Evolutionary conservation across 2,888 invertebrate species (phyloP), one percentile per base, ranked within the genome.

Genomic region (Phorcus lineatus): DNA sequence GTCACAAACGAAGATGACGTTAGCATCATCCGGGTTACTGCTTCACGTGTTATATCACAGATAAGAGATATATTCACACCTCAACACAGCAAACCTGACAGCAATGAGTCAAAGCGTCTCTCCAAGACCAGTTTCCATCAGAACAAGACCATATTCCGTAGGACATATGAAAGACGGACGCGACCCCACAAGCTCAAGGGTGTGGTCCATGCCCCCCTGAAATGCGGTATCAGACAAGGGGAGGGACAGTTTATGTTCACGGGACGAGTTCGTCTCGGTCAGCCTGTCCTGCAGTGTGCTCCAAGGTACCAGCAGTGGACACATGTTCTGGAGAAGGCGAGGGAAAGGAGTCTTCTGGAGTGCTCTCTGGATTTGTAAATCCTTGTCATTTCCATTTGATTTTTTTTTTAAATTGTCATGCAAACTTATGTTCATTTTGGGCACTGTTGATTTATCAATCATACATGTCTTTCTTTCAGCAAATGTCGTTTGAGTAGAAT

Each of bases 241-340:
- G 80, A 82, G 9, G 90, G 90, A 11, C 76, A 85, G 47, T 90
- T 90, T 78, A 83, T 91, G 2, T 85, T 91, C 81, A 89, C 89
- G 0, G 91, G 91, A 28, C 83, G 86, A 66, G 80, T 88, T 40
- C 83, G 90, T 7, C 85, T 91, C 17, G 89, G 88, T 22, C 85
- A 86, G 28, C 77, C 89, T 19, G 83, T 83, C 1, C 80, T 90
- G n/a, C 84, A 86, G 0, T 91, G 91, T 78, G 88, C 89, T 11
- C 88, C 89, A 0, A 88, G 87, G 62, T 85, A 88, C n/a, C 82
- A 85, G 13, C 88, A 90, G 28, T 91, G 91, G 91, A 81, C 85
- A 62, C 66, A 79, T 16, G 83, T 90, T 7, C 83, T 86, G 17
- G 83, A 80, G 28, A 75, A 66, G n/a, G 88, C 88, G 6, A 79